Percentiles rank a stretch among this genome's conserved stretches.
These are phyloP conservation scores for Coryphaenoides rupestris DNA, from an alignment of 2,113 vertebrate genomes.

Conservation along the genomic window DNA sequence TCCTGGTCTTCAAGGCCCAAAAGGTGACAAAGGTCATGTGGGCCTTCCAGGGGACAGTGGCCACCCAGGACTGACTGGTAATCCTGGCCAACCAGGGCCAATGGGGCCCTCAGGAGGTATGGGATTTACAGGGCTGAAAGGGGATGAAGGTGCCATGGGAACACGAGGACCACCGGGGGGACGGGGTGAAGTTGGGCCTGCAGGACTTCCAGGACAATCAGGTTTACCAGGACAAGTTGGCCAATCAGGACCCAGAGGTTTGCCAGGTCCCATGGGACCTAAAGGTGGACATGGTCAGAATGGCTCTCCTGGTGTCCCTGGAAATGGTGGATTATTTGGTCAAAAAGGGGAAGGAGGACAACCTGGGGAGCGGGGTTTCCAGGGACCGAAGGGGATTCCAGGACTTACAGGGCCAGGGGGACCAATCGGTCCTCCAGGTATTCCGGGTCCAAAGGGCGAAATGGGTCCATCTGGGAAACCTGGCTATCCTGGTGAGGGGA, in stretches of 20 bases:
- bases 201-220: constrained; percentile 83
- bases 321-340: constrained; percentile 77
- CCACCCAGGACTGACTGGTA: constrained; percentile 80
- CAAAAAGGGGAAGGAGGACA: constrained; percentile 71
- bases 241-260: constrained; percentile 81
- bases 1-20: constrained; percentile 79
- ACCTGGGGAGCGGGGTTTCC: constrained; percentile 58
- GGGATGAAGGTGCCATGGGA: constrained; percentile 79
- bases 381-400: constrained; percentile 72
- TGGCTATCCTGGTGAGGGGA: constrained; percentile 83
- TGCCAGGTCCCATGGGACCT: constrained; percentile 84
- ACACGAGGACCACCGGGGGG: constrained; percentile 78
- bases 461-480: constrained; percentile 68
- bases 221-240: constrained; percentile 83
- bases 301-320: constrained; percentile 82
- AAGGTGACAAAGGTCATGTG: constrained; percentile 85
- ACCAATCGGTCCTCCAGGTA: constrained; percentile 70
- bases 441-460: constrained; percentile 67
- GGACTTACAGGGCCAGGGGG: constrained; percentile 70
- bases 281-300: constrained; percentile 84
- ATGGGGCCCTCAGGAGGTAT: constrained; percentile 82
- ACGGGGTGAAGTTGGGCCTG: constrained; percentile 83
- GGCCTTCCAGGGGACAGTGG: constrained; percentile 84
- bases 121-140: constrained; percentile 87
- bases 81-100: constrained; percentile 82